Base-by-base conservation (phyloP, 2,797 vertebrate genomes). In the Peromyscus attwateri region DNA sequence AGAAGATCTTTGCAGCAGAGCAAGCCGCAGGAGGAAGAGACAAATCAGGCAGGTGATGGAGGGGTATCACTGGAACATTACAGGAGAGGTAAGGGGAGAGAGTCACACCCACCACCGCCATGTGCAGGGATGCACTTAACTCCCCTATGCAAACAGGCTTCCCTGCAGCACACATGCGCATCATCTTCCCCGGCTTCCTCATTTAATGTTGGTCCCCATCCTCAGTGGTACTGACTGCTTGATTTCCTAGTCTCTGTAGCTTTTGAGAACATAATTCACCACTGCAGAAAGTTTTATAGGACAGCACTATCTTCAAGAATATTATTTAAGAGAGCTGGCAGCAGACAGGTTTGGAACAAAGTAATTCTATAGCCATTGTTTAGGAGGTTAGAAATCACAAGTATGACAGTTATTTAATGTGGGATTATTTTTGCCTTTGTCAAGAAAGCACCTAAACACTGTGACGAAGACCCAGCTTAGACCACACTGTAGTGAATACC, bases 301-400 rank as follows among this genome's bases (percentile, higher is more conserved):
- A 70, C 21, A 46, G 40, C 6, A 21, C 37, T 60, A 5, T 76
- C 75, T 93, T 75, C 40, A 29, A 80, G 49, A 87, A 83, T 37
- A 76, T 82, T 73, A 80, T 60, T 80, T 55, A 66, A 80, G 79
- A 62, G 23, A 96, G 87, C 70, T 55, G 76, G 90, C 49, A 10
- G 37, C 25, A 49, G 70, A 94, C n/a, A 87, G 91, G 73, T 91
- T 71, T 91, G 37, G 71, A 89, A 89, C 31, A 82, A 94, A 93
- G 60, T 46, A 81, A 46, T 66, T 87, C 68, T 40, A 29, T 40
- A 95, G 64, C 49, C 73, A 70, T 62, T 77, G 14, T 66, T 82
- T 75, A 52, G 27, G 77, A 60, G 80, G 66, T 70, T 77, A 94
- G 82, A 95, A 64, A 64, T 90, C 81, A 90, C 52, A 94, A 81